phyloP scores from a whole-genome alignment of 1,140 invertebrate species.

The Probaryconus sp. region DNA sequence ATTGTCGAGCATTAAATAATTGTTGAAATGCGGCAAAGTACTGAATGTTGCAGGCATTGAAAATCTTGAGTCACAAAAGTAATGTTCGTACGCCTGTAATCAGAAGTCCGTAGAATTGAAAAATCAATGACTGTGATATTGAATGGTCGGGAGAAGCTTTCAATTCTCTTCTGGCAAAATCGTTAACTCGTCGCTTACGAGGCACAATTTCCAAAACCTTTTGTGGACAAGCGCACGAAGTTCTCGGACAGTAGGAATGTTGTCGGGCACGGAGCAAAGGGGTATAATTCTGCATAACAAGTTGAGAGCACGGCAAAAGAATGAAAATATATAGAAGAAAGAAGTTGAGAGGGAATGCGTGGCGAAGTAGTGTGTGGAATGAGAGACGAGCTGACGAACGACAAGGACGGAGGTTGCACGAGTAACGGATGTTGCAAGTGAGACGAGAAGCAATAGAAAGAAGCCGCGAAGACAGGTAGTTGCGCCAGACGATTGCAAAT shows the following conservation, averaged over 20 bases:
- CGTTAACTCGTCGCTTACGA: not conserved
- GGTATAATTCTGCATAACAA: constrained; percentile 65
- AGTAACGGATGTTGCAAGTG: too few species aligned
- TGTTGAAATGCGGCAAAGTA: too few species aligned
- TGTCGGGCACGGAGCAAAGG: constrained; percentile 7
- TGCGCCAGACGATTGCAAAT: too few species aligned
- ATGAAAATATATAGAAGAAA: constrained; percentile 1
- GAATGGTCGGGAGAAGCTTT: not conserved
- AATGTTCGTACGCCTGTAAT: too few species aligned
- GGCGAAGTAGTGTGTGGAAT: constrained; percentile 33
- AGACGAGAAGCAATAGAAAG: not conserved
- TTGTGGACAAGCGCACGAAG: not conserved
- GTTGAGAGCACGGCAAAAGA: constrained; percentile 24
- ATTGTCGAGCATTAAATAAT: too few species aligned
- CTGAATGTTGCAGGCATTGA: too few species aligned
- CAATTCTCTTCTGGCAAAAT: not conserved
- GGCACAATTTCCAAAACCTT: not conserved
- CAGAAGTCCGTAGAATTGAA: not conserved
- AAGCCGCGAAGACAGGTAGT: constrained; percentile 54
- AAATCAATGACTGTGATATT: not conserved
- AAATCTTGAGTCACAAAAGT: too few species aligned
- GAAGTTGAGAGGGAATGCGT: constrained; percentile 28
- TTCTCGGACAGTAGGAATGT: not conserved
- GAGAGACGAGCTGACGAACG: constrained; percentile 7
- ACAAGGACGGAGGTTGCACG: not conserved